Percentiles rank a stretch among this genome's conserved stretches.
Evolutionary conservation across 2,113 vertebrate genomes (phyloP).

Genomic region (Gambusia holbrooki): DNA sequence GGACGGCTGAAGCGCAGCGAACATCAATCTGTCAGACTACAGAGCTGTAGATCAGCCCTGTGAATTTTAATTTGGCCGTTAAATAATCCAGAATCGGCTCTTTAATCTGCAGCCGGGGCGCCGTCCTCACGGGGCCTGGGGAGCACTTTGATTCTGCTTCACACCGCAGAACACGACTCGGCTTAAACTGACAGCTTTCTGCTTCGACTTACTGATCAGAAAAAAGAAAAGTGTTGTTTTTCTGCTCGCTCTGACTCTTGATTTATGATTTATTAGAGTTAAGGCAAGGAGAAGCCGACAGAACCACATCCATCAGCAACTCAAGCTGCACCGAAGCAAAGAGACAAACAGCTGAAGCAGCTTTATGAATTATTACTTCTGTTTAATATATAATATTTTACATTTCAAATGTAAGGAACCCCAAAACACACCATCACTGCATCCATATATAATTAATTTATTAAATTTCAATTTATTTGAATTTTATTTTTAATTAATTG

Average conservation of each 20-base stretch:
- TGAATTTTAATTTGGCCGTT: background rate
- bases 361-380: constrained; percentile 8
- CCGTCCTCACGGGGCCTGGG: background rate
- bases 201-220: background rate
- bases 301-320: constrained; percentile 12
- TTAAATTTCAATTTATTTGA: too few relatives aligned
- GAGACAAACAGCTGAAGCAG: background rate
- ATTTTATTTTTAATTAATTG: too few relatives aligned
- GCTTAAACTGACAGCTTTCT: background rate
- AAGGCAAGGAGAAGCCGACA: background rate
- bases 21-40: background rate
- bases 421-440: background rate
- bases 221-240: background rate
- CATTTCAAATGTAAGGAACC: background rate
- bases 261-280: background rate
- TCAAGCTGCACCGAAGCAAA: background rate
- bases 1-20: background rate
- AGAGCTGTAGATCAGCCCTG: background rate
- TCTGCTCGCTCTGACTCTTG: background rate
- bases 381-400: background rate
- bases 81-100: constrained; percentile 8
- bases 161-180: background rate
- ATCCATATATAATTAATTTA: background rate
- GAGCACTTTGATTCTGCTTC: background rate
- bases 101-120: background rate